phyloP scores from a whole-genome alignment of 2,113 vertebrate genomes.

The Datnioides undecimradiatus region DNA sequence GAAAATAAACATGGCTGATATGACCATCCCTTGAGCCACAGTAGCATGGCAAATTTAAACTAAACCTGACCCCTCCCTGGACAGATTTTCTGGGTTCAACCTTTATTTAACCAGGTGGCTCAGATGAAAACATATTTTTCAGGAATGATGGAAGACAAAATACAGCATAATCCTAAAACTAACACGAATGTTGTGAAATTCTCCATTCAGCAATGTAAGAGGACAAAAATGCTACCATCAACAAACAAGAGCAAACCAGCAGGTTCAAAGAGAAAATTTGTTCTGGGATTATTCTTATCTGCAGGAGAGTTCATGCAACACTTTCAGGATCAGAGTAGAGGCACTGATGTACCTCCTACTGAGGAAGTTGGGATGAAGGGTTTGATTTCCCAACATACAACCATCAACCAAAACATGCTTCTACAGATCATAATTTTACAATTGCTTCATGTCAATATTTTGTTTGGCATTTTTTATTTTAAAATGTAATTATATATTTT shows the following conservation, averaged over 20 bases:
- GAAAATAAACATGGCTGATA: neutral
- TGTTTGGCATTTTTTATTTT: neutral
- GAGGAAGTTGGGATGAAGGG: too few relatives aligned
- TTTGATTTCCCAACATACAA: too few relatives aligned
- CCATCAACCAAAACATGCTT: too few relatives aligned
- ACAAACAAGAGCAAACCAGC: conserved; percentile 12
- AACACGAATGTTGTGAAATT: neutral
- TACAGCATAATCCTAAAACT: neutral
- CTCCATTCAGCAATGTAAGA: neutral
- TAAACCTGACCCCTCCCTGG: neutral
- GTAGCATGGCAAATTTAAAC: neutral
- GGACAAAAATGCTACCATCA: conserved; percentile 5
- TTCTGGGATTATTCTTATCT: conserved; percentile 36
- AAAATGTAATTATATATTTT: neutral
- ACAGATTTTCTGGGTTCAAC: conserved; percentile 1
- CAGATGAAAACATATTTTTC: conserved; percentile 14
- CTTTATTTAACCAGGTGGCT: conserved; percentile 50
- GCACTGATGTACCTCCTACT: neutral
- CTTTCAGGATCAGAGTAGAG: neutral
- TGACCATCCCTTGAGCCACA: neutral
- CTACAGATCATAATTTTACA: too few relatives aligned
- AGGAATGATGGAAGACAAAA: conserved; percentile 10
- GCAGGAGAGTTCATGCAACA: neutral
- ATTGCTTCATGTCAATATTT: neutral
- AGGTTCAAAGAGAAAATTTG: neutral